Evolutionary conservation across 2,888 invertebrate species (phyloP), one percentile per base, ranked within the genome.

Genomic region (Allacma fusca): DNA sequence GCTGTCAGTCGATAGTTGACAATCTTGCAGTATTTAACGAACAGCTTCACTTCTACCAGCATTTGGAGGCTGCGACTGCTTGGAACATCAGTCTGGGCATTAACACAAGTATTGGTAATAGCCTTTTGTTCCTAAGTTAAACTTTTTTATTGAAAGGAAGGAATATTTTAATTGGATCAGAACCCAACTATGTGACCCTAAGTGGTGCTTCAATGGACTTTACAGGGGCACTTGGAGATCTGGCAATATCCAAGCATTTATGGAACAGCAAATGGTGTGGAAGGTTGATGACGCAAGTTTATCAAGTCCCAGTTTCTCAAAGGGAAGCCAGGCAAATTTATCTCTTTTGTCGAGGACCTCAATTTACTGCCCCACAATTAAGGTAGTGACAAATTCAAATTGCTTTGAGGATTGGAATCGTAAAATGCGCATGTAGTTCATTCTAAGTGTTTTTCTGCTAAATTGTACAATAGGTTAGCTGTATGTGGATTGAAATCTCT

Each of bases 271-370:
- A 81, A 13, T 83, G 83, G 83, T 83, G 83, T 71, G 24, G 72
- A 1, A 72, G 78, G 64, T 74, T 83, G 16, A 50, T 81, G n/a
- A n/a, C n/a, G n/a, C n/a, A n/a, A 23, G 26, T 80, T 0, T 73
- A 78, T 65, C 71, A 77, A 40, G 44, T 69, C 23, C 70, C 69
- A 2, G 34, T 74, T 24, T 77, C 77, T 44, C 69, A 50, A 0
- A 71, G 68, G 1, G 79, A 81, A 50, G 62, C 78, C 68, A 87
- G 91, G 79, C 90, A 90, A 87, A 85, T 89, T 72, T 89, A 89
- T 86, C 86, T 92, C 16, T 83, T 92, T 62, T 92, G 92, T 83
- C 87, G 91, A 82, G 92, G 91, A 62, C 90, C 91, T 0, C 89
- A 87, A 75, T 91, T 88, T 84, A 89, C 88, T 2, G 86, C 87